Evolutionary conservation across 2,888 invertebrate genomes (phyloP), one percentile per base, ranked within the genome.

Genomic region (Cantharis flavilabris): DNA sequence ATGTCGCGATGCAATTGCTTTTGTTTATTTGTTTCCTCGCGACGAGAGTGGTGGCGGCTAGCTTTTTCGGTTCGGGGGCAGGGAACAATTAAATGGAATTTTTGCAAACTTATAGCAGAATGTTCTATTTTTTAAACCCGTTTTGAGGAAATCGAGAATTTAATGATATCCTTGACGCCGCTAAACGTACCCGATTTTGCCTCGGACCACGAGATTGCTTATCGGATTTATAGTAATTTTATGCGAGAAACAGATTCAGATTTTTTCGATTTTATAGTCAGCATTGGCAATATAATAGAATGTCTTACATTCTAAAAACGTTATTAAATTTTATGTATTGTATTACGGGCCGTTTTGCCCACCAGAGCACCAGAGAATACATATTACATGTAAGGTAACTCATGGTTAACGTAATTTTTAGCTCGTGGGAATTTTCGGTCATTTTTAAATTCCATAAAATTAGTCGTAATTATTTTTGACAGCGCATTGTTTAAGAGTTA

Each of bases 401-500:
- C 73, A 69, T 76, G 62, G 65, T 77, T 77, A 77, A 65, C 71
- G 65, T 75, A 67, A 72, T 72, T 77, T 77, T 72, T 74, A 28
- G 63, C 63, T 30, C 62, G 49, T 69, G 69, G 71, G 69, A 74
- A 72, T 33, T 28, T 70, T 30, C 26, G 20, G 18, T 30, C 69
- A 20, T 71, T 73, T 77, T 77, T 70, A 71, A 71, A 26, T 74
- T 71, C 73, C 63, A 73, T 73, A 69, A 77, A 74, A 74, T 74
- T 77, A 74, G 69, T 69, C 70, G 75, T 75, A 76, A 78, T 78
- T 78, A 78, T 78, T 73, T 67, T 70, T 76, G 78, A 78, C 78
- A 76, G 73, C 72, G 73, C 62, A 78, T 78, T 78, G 78, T 78
- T 78, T 74, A 75, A 73, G 76, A 70, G 76, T 69, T 64, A 76